Conservation (phyloP, 2,888 invertebrate genomes). For the Drosophila leonis region DNA sequence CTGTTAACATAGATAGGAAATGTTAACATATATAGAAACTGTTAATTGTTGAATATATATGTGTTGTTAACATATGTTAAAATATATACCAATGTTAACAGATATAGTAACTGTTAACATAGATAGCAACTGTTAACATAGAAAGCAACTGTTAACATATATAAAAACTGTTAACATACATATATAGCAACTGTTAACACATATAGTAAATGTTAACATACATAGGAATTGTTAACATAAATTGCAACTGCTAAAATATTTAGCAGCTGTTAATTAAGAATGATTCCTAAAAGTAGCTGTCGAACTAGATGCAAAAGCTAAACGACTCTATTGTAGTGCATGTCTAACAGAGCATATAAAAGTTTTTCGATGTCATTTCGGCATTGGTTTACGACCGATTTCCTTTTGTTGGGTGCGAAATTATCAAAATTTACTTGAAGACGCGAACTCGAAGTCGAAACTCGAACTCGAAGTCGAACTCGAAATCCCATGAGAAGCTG, state of each 20-base stretch:
- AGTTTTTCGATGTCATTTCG: slow-evolving; percentile 54
- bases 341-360: slow-evolving; percentile 43
- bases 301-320: background rate
- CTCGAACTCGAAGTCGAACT: slow-evolving; percentile 2
- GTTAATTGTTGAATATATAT: too few relatives aligned
- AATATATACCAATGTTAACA: too few relatives aligned
- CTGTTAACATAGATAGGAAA: too few relatives aligned
- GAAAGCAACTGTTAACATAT: too few relatives aligned
- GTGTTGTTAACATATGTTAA: too few relatives aligned
- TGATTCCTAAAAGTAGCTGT: too few relatives aligned
- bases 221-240: background rate
- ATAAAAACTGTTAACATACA: too few relatives aligned
- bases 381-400: slow-evolving; percentile 63
- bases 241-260: background rate
- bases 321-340: background rate
- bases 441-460: slow-evolving; percentile 18
- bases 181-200: too few relatives aligned
- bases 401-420: slow-evolving; percentile 63
- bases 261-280: background rate
- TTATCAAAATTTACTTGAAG: slow-evolving; percentile 66
- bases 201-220: too few relatives aligned
- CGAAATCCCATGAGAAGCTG: slow-evolving; percentile 24
- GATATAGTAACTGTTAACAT: too few relatives aligned
- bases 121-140: too few relatives aligned
- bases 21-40: too few relatives aligned